These are phyloP conservation scores for Sebastes aleutianus DNA, from an alignment of 2,797 vertebrate genomes.

Conservation along the genomic window DNA sequence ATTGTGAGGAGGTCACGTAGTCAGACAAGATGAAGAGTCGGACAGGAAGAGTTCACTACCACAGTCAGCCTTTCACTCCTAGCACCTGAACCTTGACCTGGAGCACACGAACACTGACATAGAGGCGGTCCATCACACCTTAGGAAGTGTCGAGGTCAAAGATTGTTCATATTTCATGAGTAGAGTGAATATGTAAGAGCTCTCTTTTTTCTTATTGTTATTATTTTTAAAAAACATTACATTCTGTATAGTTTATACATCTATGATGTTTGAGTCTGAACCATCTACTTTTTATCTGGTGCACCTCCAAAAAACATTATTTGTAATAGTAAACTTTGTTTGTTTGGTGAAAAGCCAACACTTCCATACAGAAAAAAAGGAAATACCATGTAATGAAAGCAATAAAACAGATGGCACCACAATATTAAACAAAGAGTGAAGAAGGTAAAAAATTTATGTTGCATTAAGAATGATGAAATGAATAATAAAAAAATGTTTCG, in stretches of 20 bases:
- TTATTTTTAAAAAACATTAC: background rate
- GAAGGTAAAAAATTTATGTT: background rate
- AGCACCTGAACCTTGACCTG: slow-evolving; percentile 27
- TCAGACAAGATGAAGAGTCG: background rate
- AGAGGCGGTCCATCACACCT: background rate
- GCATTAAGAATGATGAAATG: background rate
- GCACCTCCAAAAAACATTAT: background rate
- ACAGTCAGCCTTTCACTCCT: slow-evolving; percentile 14
- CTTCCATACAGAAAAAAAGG: background rate
- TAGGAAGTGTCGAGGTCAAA: background rate
- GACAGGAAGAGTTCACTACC: background rate
- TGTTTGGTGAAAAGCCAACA: background rate
- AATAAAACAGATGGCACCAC: background rate
- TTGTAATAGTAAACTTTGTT: background rate
- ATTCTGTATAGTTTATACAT: background rate
- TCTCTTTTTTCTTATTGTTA: background rate
- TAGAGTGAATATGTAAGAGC: background rate
- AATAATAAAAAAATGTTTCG: background rate
- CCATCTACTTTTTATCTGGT: background rate
- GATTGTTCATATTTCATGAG: background rate
- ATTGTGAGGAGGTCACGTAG: background rate
- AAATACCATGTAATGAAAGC: background rate
- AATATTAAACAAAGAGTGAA: background rate
- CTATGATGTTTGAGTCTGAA: background rate
- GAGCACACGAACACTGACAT: background rate